These are phyloP conservation scores for Ennomos quercinarius DNA, from an alignment of 2,888 invertebrate species.

Conservation along the genomic window DNA sequence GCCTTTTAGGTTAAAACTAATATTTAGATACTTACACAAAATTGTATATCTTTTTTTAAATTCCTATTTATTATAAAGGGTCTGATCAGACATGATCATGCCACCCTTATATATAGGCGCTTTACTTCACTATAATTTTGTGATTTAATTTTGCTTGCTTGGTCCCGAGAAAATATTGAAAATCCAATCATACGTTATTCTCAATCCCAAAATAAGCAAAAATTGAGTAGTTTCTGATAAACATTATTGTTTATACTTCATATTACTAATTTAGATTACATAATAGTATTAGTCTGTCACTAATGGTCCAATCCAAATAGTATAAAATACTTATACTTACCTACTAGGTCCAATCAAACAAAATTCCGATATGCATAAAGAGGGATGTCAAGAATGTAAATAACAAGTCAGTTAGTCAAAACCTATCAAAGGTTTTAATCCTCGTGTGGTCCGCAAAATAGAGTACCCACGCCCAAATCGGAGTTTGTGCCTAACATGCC, in stretches of 20 bases:
- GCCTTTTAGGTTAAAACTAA: no score
- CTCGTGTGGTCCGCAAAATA: constrained; percentile 47
- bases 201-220: neutral
- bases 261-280: no score
- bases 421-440: constrained; percentile 41
- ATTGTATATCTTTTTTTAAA: no score
- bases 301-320: no score
- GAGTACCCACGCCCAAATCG: constrained; percentile 30
- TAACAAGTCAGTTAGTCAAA: constrained; percentile 16
- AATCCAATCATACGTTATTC: neutral
- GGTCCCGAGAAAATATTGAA: constrained; percentile 5
- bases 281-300: no score
- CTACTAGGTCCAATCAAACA: no score
- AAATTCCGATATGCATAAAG: neutral
- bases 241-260: no score
- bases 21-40: neutral
- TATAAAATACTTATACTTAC: no score
- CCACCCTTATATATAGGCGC: no score
- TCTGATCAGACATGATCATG: no score
- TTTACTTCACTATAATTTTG: neutral
- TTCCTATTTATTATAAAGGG: no score
- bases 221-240: neutral
- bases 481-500: constrained; percentile 45
- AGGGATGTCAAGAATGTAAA: constrained; percentile 18
- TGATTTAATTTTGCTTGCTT: neutral